These are phyloP conservation scores for Pygoscelis antarcticus DNA, from an alignment of 2,113 vertebrate genomes.

Conservation along the genomic window DNA sequence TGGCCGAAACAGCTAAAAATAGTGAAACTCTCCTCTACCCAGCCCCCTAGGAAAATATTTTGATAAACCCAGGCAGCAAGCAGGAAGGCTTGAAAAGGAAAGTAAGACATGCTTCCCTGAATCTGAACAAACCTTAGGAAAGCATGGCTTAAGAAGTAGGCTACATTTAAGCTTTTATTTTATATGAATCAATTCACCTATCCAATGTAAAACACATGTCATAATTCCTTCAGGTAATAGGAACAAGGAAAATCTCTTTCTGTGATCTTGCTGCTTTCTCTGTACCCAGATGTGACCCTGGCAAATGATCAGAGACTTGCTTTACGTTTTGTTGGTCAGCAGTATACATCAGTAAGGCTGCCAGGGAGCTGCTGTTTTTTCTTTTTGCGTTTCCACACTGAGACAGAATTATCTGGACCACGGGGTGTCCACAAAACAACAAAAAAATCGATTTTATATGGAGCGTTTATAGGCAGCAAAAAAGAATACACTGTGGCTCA, in stretches of 20 bases:
- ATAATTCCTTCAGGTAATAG: constrained; percentile 50
- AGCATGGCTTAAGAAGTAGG: constrained; percentile 2
- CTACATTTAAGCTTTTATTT: constrained; percentile 6
- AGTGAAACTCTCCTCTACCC: not conserved
- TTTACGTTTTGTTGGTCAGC: constrained; percentile 46
- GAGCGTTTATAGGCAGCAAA: not conserved
- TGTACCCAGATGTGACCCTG: constrained; percentile 38
- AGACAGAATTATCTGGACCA: not conserved
- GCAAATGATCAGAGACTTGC: constrained; percentile 36
- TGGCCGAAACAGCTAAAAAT: constrained; percentile 12
- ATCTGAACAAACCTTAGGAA: constrained; percentile 51
- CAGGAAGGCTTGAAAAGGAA: constrained; percentile 31
- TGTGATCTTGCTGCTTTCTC: constrained; percentile 7
- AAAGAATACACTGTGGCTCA: not conserved
- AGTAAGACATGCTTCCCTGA: constrained; percentile 42
- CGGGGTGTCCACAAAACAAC: not conserved
- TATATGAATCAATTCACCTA: constrained; percentile 34
- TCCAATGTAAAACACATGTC: constrained; percentile 52
- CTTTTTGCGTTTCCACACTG: not conserved
- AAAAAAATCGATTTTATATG: not conserved
- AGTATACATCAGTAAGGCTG: not conserved
- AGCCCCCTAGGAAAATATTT: constrained; percentile 47
- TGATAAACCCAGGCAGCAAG: constrained; percentile 1
- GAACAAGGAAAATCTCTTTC: constrained; percentile 6
- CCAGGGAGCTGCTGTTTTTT: not conserved